These are phyloP conservation scores for Aphyosemion australe DNA, from an alignment of 2,113 vertebrate genomes.

Conservation along the genomic window DNA sequence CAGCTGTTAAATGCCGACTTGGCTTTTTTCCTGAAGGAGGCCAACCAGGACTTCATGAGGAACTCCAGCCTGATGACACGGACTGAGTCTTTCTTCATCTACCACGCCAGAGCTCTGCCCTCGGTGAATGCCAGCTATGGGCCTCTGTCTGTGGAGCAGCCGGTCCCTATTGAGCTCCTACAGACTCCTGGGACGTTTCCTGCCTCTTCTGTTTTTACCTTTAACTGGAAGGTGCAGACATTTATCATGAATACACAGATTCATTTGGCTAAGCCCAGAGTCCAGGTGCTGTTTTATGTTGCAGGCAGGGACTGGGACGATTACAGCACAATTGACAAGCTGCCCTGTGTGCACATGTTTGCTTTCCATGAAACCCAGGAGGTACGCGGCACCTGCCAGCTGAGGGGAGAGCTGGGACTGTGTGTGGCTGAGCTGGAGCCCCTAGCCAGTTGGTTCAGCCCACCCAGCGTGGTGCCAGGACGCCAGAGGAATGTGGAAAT, in stretches of 20 bases:
- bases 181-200: slow-evolving; percentile 75
- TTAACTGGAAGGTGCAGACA: slow-evolving; percentile 90
- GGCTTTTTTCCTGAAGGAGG: slow-evolving; percentile 90
- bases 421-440: slow-evolving; percentile 91
- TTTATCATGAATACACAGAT: slow-evolving; percentile 84
- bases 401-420: slow-evolving; percentile 84
- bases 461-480: slow-evolving; percentile 78
- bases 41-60: slow-evolving; percentile 86
- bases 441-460: slow-evolving; percentile 85
- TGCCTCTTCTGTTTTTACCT: slow-evolving; percentile 78
- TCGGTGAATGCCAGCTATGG: slow-evolving; percentile 88
- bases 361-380: slow-evolving; percentile 93
- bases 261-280: slow-evolving; percentile 83
- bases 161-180: slow-evolving; percentile 85
- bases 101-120: slow-evolving; percentile 83
- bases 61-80: slow-evolving; percentile 90
- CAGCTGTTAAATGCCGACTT: slow-evolving; percentile 83
- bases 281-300: slow-evolving; percentile 90
- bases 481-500: slow-evolving; percentile 77
- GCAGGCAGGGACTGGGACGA: slow-evolving; percentile 92
- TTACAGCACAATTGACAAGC: slow-evolving; percentile 75
- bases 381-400: slow-evolving; percentile 85
- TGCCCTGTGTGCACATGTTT: slow-evolving; percentile 91
- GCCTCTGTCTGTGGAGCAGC: slow-evolving; percentile 84
- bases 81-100: slow-evolving; percentile 88